phyloP scores from a whole-genome alignment of 2,888 invertebrate species.

The Ichneumoninae sp. region DNA sequence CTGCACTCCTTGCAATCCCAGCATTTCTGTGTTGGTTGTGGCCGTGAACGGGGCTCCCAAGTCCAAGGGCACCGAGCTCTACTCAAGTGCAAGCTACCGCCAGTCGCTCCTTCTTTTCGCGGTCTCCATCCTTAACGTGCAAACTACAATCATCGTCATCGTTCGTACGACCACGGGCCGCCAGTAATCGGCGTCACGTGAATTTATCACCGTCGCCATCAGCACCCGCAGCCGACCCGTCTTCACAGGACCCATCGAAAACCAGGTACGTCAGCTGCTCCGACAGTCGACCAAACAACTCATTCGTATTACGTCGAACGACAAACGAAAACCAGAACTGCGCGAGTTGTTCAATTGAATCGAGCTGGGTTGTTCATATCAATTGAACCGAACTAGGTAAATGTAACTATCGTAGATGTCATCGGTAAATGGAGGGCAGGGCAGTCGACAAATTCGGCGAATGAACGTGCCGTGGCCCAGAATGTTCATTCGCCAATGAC shows the following conservation, averaged over 20 bases:
- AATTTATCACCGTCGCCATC: background rate
- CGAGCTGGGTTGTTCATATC: background rate
- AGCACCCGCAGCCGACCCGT: background rate
- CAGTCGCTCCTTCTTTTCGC: conserved; percentile 50
- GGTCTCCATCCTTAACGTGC: conserved; percentile 39
- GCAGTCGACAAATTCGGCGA: background rate
- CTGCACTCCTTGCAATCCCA: conserved; percentile 82
- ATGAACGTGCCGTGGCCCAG: background rate
- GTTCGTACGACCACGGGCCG: background rate
- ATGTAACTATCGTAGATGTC: background rate
- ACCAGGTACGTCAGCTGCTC: conserved; percentile 13
- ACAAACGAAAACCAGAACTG: background rate
- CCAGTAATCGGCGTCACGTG: background rate
- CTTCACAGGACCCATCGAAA: background rate
- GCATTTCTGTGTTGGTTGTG: conserved; percentile 84
- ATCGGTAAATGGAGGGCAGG: background rate
- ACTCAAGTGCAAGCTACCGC: conserved; percentile 70
- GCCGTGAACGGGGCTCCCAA: conserved; percentile 83
- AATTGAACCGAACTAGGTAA: background rate
- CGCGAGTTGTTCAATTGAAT: background rate
- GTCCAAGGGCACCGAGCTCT: conserved; percentile 81
- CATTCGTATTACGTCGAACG: background rate
- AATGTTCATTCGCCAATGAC: background rate
- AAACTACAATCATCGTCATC: background rate
- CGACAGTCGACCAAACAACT: background rate